Base-by-base conservation (phyloP, 2,113 vertebrate genomes). In the Turdus rufiventris region DNA sequence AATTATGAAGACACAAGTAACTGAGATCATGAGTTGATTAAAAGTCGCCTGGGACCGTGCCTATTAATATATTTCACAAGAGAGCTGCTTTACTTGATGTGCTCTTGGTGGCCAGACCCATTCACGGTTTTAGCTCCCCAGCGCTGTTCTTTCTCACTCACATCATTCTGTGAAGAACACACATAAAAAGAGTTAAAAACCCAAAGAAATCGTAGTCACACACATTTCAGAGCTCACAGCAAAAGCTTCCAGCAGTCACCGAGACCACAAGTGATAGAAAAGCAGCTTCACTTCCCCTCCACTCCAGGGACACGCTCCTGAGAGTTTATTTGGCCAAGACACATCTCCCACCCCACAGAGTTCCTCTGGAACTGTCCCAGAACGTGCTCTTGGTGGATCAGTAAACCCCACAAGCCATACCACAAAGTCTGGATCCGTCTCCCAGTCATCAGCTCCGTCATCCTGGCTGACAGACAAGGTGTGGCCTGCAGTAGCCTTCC, bases 401-500 rank as follows among this genome's bases (percentile, higher is more conserved):
- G 19, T 0, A 10, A 23, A 86, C 8, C 48, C 14, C 51, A 7
- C 11, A 66, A 60, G 57, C 47, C 96, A 3, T 96, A 99, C 99
- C 99, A 99, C 99, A 83, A 99, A 99, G 92, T 99, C 99, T 0
- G 99, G 99, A 96, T 99, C 99, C 0, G 99, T 99, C 96, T 99
- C 99, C 99, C 99, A 99, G 97, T 99, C 99, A 8, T 99, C 99
- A 0, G 97, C 98, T 50, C 97, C 98, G 0, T 99, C 98, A 2
- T 98, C 98, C 33, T 98, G 97, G 20, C 74, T 47, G 72, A 99
- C 91, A 7, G 92, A 97, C 80, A 99, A 95, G 0, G 98, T 94
- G 85, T 98, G 99, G 84, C 99, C 99, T 47, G 98, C 99, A 26
- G 98, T 98, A 71, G 99, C 98, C 96, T 99, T 99, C 99, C 99